Evolutionary conservation across 1,140 invertebrate species (phyloP), one percentile per base, ranked within the genome.

Genomic region (Araneus ventricosus): DNA sequence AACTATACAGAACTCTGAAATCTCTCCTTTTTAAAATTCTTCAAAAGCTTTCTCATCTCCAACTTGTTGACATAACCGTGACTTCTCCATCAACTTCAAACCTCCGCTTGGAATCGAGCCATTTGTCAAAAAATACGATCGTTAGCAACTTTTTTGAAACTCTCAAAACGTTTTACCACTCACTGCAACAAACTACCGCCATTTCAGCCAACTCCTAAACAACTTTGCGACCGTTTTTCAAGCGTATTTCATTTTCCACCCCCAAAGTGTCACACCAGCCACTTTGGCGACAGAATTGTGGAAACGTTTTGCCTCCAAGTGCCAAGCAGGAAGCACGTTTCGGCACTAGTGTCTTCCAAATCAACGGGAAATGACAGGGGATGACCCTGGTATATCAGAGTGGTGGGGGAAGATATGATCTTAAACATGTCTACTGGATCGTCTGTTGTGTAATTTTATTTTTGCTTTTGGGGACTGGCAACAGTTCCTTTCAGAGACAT

Each of bases 371-470:
- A 34, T 34, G 37, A 27, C 30, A 10, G 24, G 4, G 27, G 80
- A 52, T 84, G 80, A 27, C 30, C 39, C 41, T 7, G 45, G 6
- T 52, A 27, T 84, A 52, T 75, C 34, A 75, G 30, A 37, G 30
- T 20, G 30, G 70, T 75, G 70, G 45, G 27, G 39, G 45, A 79
- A 39, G 41, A 39, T 27, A 24, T 45, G 80, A 84, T 84, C 80
- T 84, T 84, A 84, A 84, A 84, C 39, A 84, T 84, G 80, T 84
- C 80, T 45, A 17, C 80, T n/a, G 80, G 39, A 84, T 52, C 45
- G 39, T 41, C 39, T 52, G 39, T 84, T 27, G 39, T 84, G 20
- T 84, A 27, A 14, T n/a, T 80, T 80, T 80, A 24, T 20, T 52
- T n/a, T 27, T 45, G 22, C n/a, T 52, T 27, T 45, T 24, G 8